Percentiles rank a stretch among this genome's conserved stretches.
These are phyloP conservation scores for Sphenopsis melanotis DNA, from an alignment of 2,797 vertebrate species.

Conservation along the genomic window DNA sequence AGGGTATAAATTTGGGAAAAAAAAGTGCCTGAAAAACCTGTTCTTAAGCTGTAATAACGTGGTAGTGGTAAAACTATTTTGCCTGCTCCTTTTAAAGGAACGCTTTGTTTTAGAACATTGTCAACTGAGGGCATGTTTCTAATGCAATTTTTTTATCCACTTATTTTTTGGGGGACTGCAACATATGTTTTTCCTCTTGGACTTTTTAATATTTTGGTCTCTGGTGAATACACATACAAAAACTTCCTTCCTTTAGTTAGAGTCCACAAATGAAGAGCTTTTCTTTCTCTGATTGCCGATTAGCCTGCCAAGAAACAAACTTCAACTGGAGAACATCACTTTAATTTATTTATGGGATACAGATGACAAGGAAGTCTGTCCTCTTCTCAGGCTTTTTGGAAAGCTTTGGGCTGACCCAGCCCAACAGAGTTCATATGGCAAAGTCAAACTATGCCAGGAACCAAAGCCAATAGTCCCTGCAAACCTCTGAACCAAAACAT, in stretches of 20 bases:
- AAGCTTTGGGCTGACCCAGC: slow-evolving; percentile 71
- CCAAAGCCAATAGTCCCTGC: slow-evolving; percentile 76
- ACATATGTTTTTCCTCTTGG: slow-evolving; percentile 76
- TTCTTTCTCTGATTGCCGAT: slow-evolving; percentile 78
- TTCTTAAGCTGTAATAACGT: neutral
- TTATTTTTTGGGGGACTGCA: slow-evolving; percentile 48
- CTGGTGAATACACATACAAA: slow-evolving; percentile 74
- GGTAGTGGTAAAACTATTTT: neutral
- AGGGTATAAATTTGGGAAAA: neutral
- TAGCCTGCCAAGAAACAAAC: slow-evolving; percentile 81
- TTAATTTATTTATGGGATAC: slow-evolving; percentile 84
- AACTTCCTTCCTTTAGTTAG: slow-evolving; percentile 77
- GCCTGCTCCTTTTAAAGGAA: neutral
- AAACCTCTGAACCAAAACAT: slow-evolving; percentile 80
- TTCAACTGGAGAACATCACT: slow-evolving; percentile 80
- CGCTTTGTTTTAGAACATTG: slow-evolving; percentile 1
- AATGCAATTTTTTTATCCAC: slow-evolving; percentile 42
- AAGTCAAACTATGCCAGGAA: slow-evolving; percentile 72
- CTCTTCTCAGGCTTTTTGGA: slow-evolving; percentile 76
- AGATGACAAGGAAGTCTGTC: slow-evolving; percentile 80
- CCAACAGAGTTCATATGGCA: slow-evolving; percentile 77
- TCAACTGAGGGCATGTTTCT: slow-evolving; percentile 28
- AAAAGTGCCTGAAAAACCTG: neutral
- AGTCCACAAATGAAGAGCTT: slow-evolving; percentile 80
- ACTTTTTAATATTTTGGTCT: slow-evolving; percentile 80